Conservation (phyloP, 30 jellyfish, hydroid and myxozoan species). For the Cassiopea andromeda region DNA sequence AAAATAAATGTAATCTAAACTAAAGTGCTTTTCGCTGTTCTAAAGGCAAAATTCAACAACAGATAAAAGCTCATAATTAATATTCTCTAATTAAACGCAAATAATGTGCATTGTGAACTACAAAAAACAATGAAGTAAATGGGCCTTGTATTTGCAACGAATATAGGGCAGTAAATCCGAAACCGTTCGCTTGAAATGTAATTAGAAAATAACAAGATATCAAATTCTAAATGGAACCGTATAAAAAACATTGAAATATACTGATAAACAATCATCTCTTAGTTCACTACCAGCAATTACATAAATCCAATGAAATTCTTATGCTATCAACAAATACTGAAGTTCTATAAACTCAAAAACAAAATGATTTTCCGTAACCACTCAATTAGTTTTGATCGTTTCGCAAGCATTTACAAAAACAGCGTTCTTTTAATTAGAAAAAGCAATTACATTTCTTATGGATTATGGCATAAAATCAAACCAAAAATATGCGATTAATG, state of each 20-base stretch:
- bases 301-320: not conserved
- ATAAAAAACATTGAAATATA: not conserved
- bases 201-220: not conserved
- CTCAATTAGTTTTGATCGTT: not conserved
- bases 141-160: no score
- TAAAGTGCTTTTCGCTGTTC: no score
- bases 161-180: no score
- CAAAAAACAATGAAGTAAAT: no score
- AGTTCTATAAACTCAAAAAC: not conserved
- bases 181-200: not conserved
- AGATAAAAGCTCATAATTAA: no score
- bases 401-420: not conserved
- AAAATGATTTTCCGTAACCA: not conserved
- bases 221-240: not conserved
- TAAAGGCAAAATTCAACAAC: no score
- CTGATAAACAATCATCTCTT: not conserved
- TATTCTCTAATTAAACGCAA: no score
- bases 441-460: not conserved
- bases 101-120: no score
- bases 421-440: not conserved
- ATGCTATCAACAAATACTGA: not conserved
- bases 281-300: not conserved
- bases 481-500: slow-evolving; percentile 1
- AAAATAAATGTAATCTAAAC: no score
- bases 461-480: slow-evolving; percentile 1